phyloP scores from a whole-genome alignment of 2,113 vertebrate species.

The Ammodytes marinus region DNA sequence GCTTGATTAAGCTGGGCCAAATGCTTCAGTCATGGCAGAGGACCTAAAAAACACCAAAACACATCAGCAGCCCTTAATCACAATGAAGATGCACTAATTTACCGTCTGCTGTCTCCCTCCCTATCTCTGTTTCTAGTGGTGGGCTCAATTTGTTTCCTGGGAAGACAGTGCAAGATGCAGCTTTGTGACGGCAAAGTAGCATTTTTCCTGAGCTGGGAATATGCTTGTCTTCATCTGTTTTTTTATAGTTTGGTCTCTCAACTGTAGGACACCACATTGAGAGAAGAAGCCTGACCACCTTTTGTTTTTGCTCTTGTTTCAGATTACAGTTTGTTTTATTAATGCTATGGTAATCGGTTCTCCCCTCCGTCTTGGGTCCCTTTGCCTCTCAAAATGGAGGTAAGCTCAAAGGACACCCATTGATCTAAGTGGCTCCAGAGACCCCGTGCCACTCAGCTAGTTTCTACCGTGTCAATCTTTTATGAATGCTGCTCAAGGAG shows the following conservation, averaged over 20 bases:
- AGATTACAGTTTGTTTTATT: constrained; percentile 82
- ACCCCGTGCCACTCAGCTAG: constrained; percentile 67
- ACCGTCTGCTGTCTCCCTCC: constrained; percentile 58
- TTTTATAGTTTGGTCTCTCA: constrained; percentile 17
- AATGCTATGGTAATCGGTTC: constrained; percentile 80
- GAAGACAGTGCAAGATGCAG: background rate
- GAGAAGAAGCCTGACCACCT: constrained; percentile 4
- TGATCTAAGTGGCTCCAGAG: constrained; percentile 75
- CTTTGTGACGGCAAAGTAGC: constrained; percentile 32
- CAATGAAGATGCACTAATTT: constrained; percentile 75
- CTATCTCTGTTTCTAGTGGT: constrained; percentile 10
- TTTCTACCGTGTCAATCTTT: constrained; percentile 74
- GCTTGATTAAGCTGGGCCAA: constrained; percentile 78
- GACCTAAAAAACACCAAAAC: constrained; percentile 58
- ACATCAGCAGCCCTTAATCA: constrained; percentile 70
- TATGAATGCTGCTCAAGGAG: constrained; percentile 71
- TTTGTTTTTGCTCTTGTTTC: constrained; percentile 80
- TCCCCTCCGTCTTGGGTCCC: constrained; percentile 58
- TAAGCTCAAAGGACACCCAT: constrained; percentile 70
- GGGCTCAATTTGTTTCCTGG: constrained; percentile 17
- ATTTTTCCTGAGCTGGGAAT: constrained; percentile 27
- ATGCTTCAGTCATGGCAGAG: constrained; percentile 66
- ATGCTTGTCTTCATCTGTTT: constrained; percentile 8
- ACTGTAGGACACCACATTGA: no score
- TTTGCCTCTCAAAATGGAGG: constrained; percentile 50